Percentiles rank a stretch among this genome's conserved stretches.
Evolutionary conservation across 2,888 invertebrate genomes (phyloP).

Genomic region (Cantharis rufa): DNA sequence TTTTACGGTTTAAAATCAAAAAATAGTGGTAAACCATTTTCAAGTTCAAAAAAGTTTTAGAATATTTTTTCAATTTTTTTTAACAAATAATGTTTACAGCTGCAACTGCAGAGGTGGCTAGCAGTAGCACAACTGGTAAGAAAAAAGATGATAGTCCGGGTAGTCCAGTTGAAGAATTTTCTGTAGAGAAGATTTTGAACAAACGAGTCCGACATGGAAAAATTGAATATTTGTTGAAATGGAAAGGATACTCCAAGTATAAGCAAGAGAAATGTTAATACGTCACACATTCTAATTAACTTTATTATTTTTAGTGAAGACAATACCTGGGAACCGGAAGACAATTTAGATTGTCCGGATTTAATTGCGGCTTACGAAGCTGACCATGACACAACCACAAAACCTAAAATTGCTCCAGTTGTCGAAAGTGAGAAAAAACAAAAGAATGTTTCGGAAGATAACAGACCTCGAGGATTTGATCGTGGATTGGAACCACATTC

Average conservation of each 20-base stretch:
- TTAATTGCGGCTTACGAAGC: constrained; percentile 61
- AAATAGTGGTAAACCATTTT: background rate
- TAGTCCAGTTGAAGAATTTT: constrained; percentile 60
- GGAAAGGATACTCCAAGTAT: constrained; percentile 70
- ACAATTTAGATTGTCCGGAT: constrained; percentile 75
- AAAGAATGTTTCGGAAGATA: constrained; percentile 53
- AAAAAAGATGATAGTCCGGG: constrained; percentile 17
- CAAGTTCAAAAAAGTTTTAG: background rate
- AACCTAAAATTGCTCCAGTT: background rate
- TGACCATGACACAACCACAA: constrained; percentile 36
- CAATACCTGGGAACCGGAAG: constrained; percentile 86
- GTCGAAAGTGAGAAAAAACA: constrained; percentile 46
- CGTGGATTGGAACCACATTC: constrained; percentile 79
- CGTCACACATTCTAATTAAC: background rate
- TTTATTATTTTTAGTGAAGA: constrained; percentile 52
- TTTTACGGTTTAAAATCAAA: background rate
- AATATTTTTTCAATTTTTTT: background rate
- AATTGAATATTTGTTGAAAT: constrained; percentile 68
- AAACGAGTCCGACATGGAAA: constrained; percentile 70
- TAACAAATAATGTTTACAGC: background rate
- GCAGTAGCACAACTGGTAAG: background rate
- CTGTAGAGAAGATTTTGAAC: constrained; percentile 77
- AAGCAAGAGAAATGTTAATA: constrained; percentile 30
- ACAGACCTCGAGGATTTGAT: constrained; percentile 72
- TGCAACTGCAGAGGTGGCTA: background rate